phyloP scores from a whole-genome alignment of 2,797 vertebrate genomes.

The Crenuchus spilurus region DNA sequence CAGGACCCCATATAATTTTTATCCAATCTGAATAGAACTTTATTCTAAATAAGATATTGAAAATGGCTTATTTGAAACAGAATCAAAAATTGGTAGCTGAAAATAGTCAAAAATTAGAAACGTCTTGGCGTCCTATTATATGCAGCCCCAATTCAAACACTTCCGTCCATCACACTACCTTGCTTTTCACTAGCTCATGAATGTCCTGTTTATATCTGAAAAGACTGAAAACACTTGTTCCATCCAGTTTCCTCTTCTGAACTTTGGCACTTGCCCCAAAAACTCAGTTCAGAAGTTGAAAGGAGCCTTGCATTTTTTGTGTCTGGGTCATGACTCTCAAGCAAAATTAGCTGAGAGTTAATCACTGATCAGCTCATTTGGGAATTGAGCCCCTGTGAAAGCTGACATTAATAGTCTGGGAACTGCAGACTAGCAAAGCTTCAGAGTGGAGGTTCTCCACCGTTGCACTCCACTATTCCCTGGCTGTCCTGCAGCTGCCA shows the following conservation, averaged over 20 bases:
- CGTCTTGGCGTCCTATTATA: too few species aligned
- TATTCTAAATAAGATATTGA: too few species aligned
- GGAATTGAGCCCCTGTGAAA: slow-evolving; percentile 75
- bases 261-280: slow-evolving; percentile 52
- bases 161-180: not conserved
- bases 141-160: not conserved
- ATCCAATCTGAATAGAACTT: too few species aligned
- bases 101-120: too few species aligned
- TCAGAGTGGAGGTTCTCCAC: slow-evolving; percentile 63
- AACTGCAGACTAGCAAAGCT: slow-evolving; percentile 70
- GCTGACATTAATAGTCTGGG: slow-evolving; percentile 83
- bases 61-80: too few species aligned
- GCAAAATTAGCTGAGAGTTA: slow-evolving; percentile 77
- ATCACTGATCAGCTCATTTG: slow-evolving; percentile 78
- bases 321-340: slow-evolving; percentile 68
- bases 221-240: slow-evolving; percentile 34
- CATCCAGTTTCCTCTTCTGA: slow-evolving; percentile 9
- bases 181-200: slow-evolving; percentile 3
- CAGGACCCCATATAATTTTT: too few species aligned
- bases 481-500: slow-evolving; percentile 42
- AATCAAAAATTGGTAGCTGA: too few species aligned
- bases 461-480: slow-evolving; percentile 60
- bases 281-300: slow-evolving; percentile 67
- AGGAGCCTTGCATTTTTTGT: slow-evolving; percentile 63
- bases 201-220: slow-evolving; percentile 25